These are phyloP conservation scores for Dynastes tityus DNA, from an alignment of 2,888 invertebrate genomes.

Conservation along the genomic window DNA sequence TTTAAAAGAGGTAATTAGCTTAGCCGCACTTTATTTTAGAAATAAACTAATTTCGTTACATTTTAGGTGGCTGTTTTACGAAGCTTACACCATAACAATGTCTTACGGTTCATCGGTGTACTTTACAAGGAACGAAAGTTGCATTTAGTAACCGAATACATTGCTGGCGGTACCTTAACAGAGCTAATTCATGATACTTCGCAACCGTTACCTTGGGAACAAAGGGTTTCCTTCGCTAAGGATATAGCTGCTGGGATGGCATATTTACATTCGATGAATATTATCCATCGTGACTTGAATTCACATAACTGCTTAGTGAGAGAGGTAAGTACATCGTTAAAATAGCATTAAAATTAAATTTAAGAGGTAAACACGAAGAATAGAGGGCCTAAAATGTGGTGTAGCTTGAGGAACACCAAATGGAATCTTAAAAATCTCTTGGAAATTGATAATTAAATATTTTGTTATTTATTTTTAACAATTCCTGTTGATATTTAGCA, in stretches of 20 bases:
- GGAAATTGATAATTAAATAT: no score
- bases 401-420: no score
- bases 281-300: conserved; percentile 95
- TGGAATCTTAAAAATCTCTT: no score
- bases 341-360: not conserved
- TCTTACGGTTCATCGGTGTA: conserved; percentile 92
- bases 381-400: no score
- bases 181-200: conserved; percentile 84
- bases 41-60: no score
- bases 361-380: no score
- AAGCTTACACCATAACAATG: conserved; percentile 91
- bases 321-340: conserved; percentile 73
- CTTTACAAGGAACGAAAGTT: conserved; percentile 93
- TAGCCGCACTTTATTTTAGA: not conserved
- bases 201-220: conserved; percentile 84
- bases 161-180: conserved; percentile 92
- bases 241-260: conserved; percentile 96
- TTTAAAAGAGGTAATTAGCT: conserved; percentile 82
- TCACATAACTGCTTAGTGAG: conserved; percentile 95
- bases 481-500: no score
- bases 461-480: no score
- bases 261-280: conserved; percentile 94
- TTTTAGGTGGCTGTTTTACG: conserved; percentile 89
- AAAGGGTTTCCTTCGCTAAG: conserved; percentile 87
- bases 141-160: conserved; percentile 94